phyloP scores from a whole-genome alignment of 2,113 vertebrate species.

The Deroptyus accipitrinus region DNA sequence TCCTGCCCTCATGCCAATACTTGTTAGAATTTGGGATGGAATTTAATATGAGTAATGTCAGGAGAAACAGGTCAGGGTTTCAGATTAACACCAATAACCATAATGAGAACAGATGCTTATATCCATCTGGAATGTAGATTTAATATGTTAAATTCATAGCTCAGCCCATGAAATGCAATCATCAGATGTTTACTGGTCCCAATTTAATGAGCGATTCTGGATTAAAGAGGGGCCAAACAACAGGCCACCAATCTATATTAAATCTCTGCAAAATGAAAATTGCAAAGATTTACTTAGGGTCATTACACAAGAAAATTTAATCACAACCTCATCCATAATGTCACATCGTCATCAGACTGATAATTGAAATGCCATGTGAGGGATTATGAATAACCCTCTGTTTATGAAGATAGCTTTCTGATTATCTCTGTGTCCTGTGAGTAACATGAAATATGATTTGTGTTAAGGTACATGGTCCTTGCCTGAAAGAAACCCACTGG shows the following conservation, averaged over 20 bases:
- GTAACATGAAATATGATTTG: constrained; percentile 73
- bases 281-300: constrained; percentile 92
- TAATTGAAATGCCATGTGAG: constrained; percentile 76
- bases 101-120: constrained; percentile 82
- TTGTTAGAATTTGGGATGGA: constrained; percentile 44
- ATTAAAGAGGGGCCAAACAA: constrained; percentile 86
- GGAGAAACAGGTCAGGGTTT: constrained; percentile 77
- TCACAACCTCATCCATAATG: constrained; percentile 79
- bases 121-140: constrained; percentile 75
- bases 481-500: constrained; percentile 23
- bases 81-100: constrained; percentile 79
- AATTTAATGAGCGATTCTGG: constrained; percentile 87
- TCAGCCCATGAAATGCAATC: constrained; percentile 79
- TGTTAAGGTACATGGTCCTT: constrained; percentile 52
- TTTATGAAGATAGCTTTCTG: constrained; percentile 80
- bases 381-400: constrained; percentile 84
- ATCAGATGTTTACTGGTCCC: constrained; percentile 81
- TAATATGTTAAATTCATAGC: constrained; percentile 72
- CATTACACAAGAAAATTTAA: constrained; percentile 87
- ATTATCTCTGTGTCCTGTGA: constrained; percentile 74
- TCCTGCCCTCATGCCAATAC: neutral
- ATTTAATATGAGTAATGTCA: constrained; percentile 78
- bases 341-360: constrained; percentile 65
- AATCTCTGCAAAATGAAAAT: constrained; percentile 98
- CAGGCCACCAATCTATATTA: constrained; percentile 91